Evolutionary conservation across 2,797 vertebrate species (phyloP).

Genomic region (Sparus aurata): DNA sequence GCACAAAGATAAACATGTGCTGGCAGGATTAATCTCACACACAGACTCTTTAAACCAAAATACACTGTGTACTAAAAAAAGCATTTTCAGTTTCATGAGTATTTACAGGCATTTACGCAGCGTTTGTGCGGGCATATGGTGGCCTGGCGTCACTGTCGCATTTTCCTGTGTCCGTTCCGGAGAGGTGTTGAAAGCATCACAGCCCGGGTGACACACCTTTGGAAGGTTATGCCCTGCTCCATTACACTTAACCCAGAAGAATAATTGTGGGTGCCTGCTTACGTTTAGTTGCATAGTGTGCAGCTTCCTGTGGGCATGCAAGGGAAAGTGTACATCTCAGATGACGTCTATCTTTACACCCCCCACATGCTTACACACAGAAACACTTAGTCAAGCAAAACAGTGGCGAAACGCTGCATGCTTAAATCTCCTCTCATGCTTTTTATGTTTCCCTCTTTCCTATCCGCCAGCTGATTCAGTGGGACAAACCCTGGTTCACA

Average conservation of each 20-base stretch:
- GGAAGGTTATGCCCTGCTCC: slow-evolving; percentile 75
- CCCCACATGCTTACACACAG: slow-evolving; percentile 29
- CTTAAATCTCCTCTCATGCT: slow-evolving; percentile 57
- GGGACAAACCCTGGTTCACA: slow-evolving; percentile 79
- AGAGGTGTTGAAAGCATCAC: slow-evolving; percentile 65
- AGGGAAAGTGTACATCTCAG: slow-evolving; percentile 29
- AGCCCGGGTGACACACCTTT: slow-evolving; percentile 70
- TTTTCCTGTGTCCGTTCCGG: slow-evolving; percentile 52
- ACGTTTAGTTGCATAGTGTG: slow-evolving; percentile 52
- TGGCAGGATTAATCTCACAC: slow-evolving; percentile 5
- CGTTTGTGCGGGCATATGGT: slow-evolving; percentile 19
- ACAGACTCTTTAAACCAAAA: slow-evolving; percentile 2
- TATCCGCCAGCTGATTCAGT: slow-evolving; percentile 69
- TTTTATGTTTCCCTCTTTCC: slow-evolving; percentile 65
- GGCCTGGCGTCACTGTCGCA: slow-evolving; percentile 15
- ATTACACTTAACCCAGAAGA: slow-evolving; percentile 57
- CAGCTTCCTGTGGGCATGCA: slow-evolving; percentile 39
- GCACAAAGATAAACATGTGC: slow-evolving; percentile 43
- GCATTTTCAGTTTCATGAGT: slow-evolving; percentile 20
- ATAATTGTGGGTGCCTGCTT: slow-evolving; percentile 37
- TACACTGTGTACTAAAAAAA: slow-evolving; percentile 11
- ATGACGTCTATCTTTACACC: slow-evolving; percentile 35
- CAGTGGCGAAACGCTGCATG: slow-evolving; percentile 56
- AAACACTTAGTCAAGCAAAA: slow-evolving; percentile 56
- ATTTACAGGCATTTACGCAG: slow-evolving; percentile 36